Conservation (phyloP, 2,888 invertebrate species). For the Brachyopa scutellaris region DNA sequence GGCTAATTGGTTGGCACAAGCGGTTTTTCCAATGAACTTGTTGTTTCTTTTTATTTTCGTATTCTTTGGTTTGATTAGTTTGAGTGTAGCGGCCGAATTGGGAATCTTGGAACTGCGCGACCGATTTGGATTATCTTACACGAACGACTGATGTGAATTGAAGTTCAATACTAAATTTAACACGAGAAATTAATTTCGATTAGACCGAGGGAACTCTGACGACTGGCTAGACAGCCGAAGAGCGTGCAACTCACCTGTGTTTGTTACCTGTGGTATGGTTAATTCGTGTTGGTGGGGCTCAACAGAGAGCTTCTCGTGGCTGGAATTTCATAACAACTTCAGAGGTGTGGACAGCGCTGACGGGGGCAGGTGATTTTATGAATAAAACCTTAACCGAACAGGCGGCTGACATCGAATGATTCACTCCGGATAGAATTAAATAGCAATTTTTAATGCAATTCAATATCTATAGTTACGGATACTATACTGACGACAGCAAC, state of each 20-base stretch:
- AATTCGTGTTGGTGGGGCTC: neutral
- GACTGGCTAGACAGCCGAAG: slow-evolving; percentile 14
- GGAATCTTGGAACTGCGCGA: slow-evolving; percentile 15
- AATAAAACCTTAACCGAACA: slow-evolving; percentile 53
- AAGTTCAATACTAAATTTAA: slow-evolving; percentile 71
- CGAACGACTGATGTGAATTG: slow-evolving; percentile 58
- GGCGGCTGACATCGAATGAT: slow-evolving; percentile 40
- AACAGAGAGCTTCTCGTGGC: slow-evolving; percentile 16
- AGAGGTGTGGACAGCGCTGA: slow-evolving; percentile 11
- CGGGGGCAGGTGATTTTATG: slow-evolving; percentile 9
- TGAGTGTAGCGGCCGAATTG: neutral
- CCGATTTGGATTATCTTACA: slow-evolving; percentile 47
- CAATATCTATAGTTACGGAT: no score
- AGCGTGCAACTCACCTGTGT: slow-evolving; percentile 60
- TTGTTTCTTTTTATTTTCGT: neutral
- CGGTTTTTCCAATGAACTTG: slow-evolving; percentile 15
- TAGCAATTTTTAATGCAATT: no score
- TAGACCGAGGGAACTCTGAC: slow-evolving; percentile 25
- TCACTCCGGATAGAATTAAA: slow-evolving; percentile 39
- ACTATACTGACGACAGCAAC: slow-evolving; percentile 42
- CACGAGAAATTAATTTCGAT: slow-evolving; percentile 55
- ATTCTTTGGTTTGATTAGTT: slow-evolving; percentile 8
- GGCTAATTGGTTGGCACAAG: neutral
- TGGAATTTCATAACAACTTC: slow-evolving; percentile 53
- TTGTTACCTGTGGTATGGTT: slow-evolving; percentile 11